Conservation (phyloP, 2,797 vertebrate species). For the Cygnus olor region DNA sequence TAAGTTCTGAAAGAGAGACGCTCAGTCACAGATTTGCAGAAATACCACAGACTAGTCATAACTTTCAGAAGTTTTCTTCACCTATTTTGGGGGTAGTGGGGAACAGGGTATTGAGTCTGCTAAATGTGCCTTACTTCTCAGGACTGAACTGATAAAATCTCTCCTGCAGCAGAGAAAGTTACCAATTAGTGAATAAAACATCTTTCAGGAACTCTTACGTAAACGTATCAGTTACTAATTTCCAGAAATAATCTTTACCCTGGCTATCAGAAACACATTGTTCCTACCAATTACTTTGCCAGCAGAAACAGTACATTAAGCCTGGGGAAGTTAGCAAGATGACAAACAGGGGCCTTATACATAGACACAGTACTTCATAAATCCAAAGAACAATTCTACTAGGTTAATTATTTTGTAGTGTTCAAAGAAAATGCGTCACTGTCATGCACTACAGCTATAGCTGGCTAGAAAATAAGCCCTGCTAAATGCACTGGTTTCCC, state of each 20-base stretch:
- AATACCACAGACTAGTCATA: not conserved
- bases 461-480: not conserved
- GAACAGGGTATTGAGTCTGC: not conserved
- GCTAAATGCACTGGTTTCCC: not conserved
- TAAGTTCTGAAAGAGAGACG: not conserved
- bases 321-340: not conserved
- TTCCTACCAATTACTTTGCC: not conserved
- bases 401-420: constrained; percentile 11
- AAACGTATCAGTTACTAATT: not conserved
- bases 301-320: not conserved
- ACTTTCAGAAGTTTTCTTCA: not conserved
- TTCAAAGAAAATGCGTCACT: not conserved
- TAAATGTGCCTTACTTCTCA: not conserved
- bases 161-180: not conserved
- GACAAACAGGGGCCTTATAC: not conserved
- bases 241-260: not conserved
- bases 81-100: not conserved
- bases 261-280: not conserved
- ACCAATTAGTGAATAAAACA: not conserved
- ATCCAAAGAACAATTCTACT: not conserved
- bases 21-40: not conserved
- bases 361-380: not conserved
- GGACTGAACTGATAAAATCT: not conserved
- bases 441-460: not conserved
- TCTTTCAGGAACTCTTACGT: not conserved